Evolutionary conservation across 2,797 vertebrate genomes (phyloP), one percentile per base, ranked within the genome.

Genomic region (Poeciliopsis presidionis): DNA sequence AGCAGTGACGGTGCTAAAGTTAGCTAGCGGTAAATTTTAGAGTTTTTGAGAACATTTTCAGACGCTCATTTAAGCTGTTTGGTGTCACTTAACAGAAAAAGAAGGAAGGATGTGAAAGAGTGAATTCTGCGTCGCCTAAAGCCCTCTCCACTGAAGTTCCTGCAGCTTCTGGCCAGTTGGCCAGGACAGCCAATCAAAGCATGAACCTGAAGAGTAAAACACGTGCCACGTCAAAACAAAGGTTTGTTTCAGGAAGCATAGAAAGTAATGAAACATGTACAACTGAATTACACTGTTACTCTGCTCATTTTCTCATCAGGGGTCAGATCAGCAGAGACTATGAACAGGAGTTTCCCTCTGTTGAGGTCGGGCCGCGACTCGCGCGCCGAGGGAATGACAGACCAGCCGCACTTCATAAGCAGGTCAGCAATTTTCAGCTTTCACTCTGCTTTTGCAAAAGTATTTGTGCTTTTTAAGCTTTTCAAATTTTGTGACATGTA

Each of bases 271-370:
- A 25, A 36, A 28, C 5, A 0, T 73, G 25, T 36, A 11, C 43
- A 18, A 55, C 14, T 7, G n/a, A 63, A 84, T 72, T 25, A 47
- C 16, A 28, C 20, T 22, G 6, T 74, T 39, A 41, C n/a, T 11
- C 74, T 72, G 30, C 36, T 41, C 45, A 55, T 63, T 82, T 90
- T 75, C 47, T 82, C 78, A 94, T 90, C 88, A 96, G 96, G 88
- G 93, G 95, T 75, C 94, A 85, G 80, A 93, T 97, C 89, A 95
- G 94, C 83, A 90, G 0, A 65, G 96, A 97, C 79, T 96, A 94
- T 0, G 94, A 96, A n/a, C 90, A 1, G 25, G 93, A 96, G 51
- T 96, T 96, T 80, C 89, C 92, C 22, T 94, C 94, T 72, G 81
- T 92, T 55, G 93, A 94, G 18, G 75, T 95, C 3, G 92, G 87